Evolutionary conservation across 2,888 invertebrate species (phyloP).

Genomic region (Morinoia aosen): DNA sequence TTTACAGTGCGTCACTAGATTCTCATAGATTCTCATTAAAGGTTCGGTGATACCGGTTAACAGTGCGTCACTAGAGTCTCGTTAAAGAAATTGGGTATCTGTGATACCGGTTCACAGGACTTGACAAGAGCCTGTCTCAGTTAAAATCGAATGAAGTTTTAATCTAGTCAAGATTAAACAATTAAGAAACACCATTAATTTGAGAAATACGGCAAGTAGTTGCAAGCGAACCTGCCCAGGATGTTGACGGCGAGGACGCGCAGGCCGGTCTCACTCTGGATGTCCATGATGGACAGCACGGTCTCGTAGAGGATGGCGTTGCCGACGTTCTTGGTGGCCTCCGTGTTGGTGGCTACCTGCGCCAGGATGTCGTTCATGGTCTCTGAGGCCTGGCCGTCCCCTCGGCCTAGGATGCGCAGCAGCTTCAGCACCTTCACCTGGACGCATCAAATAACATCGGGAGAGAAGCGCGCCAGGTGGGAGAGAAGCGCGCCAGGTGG

Average conservation of each 20-base stretch:
- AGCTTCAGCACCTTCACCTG: conserved; percentile 96
- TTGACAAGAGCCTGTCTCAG: neutral
- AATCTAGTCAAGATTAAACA: conserved; percentile 20
- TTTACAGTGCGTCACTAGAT: no score
- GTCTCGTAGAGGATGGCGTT: conserved; percentile 99
- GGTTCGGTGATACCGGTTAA: no score
- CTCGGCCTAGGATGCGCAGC: conserved; percentile 92
- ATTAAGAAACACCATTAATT: neutral
- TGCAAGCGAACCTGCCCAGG: neutral
- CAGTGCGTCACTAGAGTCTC: no score
- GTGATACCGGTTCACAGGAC: no score
- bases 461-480: no score
- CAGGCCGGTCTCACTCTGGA: conserved; percentile 94
- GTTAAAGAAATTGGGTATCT: no score
- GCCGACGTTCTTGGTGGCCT: conserved; percentile 99
- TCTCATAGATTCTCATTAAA: no score
- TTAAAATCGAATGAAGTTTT: neutral
- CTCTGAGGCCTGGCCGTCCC: conserved; percentile 97
- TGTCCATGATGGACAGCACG: conserved; percentile 99
- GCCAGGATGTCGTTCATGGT: conserved; percentile 99
- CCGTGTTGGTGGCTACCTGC: conserved; percentile 98
- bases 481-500: no score
- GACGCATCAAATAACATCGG: conserved; percentile 70
- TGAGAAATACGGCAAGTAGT: neutral
- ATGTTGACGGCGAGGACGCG: conserved; percentile 75